Evolutionary conservation across 1,140 invertebrate species (phyloP), one percentile per base, ranked within the genome.

Genomic region (Tetramorium parvispinum): DNA sequence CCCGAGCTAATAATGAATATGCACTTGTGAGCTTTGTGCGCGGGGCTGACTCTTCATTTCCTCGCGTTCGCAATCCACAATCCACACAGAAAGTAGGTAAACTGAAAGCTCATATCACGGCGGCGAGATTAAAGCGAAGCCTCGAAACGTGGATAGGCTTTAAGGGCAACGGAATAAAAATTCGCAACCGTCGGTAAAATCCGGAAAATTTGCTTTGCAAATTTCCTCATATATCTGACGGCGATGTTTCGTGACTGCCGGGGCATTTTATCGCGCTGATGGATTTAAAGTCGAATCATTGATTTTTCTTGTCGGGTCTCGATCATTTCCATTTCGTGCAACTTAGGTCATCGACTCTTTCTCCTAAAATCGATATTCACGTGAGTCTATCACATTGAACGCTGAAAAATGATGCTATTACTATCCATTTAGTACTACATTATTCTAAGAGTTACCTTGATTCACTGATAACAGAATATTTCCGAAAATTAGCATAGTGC

Each of bases 151-250:
- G 51, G 24, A 71, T 46, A 40, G 78, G 51, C 78, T 71, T 27
- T 71, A 59, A 83, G 53, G 53, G 68, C 27, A 49, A 37, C 51
- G 78, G 65, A 55, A 83, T 59, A 61, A 83, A 83, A 83, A 75
- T 75, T 59, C 68, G 63, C 49, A 65, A 43, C 49, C 37, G 53
- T 51, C 68, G 79, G 79, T 57, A 18, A 75, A 83, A 83, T 61
- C 68, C 53, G 68, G 53, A 43, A 63, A 83, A 83, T 83, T 73
- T 83, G 79, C 79, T 61, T 61, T 61, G 79, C 79, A 83, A 83
- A 83, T 83, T 73, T 68, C 8, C 68, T 83, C 79, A 75, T 83
- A 73, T 57, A 83, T 73, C 53, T 40, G 13, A 73, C 65, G 37
- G 51, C 16, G 18, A 53, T 46, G 40, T 82, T 82, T 71, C 78